These are phyloP conservation scores for Sebastolobus alascanus DNA, from an alignment of 2,797 vertebrate species.

Conservation along the genomic window DNA sequence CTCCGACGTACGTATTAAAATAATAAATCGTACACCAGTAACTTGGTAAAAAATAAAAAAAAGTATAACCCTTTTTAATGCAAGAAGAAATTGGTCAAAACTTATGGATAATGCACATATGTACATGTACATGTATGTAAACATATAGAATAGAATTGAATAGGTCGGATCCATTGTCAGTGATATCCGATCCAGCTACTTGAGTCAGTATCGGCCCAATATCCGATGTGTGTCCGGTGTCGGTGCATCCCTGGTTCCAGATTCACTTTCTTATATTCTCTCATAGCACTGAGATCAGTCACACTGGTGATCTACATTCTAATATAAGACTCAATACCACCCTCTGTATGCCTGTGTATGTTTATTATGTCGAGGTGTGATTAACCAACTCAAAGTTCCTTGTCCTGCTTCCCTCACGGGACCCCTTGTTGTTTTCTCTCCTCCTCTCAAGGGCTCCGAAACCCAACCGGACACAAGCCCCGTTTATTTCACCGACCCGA, in stretches of 20 bases:
- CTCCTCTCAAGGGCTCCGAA: constrained; percentile 35
- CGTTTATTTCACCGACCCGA: constrained; percentile 57
- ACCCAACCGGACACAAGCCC: constrained; percentile 31
- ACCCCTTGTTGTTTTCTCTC: constrained; percentile 6
- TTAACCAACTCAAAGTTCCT: background rate
- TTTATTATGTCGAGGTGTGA: background rate
- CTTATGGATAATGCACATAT: too few species aligned
- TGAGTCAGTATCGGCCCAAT: background rate
- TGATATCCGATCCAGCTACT: too few species aligned
- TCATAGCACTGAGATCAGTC: background rate
- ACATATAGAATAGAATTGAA: too few species aligned
- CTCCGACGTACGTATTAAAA: too few species aligned
- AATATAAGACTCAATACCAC: background rate
- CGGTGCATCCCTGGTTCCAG: constrained; percentile 1
- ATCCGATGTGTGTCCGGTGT: background rate
- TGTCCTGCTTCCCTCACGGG: constrained; percentile 11
- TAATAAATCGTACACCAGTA: too few species aligned
- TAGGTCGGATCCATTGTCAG: too few species aligned
- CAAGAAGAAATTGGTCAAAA: too few species aligned
- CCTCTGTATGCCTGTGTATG: background rate
- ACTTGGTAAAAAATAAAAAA: too few species aligned
- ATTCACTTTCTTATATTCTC: background rate
- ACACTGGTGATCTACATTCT: background rate
- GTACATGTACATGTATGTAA: too few species aligned
- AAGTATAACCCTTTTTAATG: too few species aligned